Evolutionary conservation across 2,888 invertebrate species (phyloP).

Genomic region (Drosophila hawaiiensis): DNA sequence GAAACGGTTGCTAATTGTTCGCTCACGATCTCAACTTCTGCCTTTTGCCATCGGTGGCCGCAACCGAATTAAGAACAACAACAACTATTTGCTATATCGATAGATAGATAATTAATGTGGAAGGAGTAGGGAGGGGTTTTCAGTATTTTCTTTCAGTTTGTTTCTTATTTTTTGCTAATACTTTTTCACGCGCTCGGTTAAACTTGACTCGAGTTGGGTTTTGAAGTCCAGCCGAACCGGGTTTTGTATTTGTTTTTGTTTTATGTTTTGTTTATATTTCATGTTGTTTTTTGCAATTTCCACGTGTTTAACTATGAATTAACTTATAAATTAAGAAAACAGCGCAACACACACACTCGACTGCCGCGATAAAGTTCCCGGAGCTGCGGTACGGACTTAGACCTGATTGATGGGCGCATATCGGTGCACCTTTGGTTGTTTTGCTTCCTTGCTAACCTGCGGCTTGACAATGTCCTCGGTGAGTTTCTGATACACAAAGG

Average conservation of each 20-base stretch:
- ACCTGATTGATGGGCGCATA: conserved; percentile 87
- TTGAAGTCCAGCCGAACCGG: conserved; percentile 23
- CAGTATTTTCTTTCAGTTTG: conserved; percentile 55
- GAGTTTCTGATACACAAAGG: conserved; percentile 91
- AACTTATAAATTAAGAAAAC: conserved; percentile 80
- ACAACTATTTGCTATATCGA: conserved; percentile 50
- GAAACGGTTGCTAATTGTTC: conserved; percentile 63
- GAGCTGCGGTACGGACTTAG: conserved; percentile 75
- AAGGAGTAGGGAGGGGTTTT: conserved; percentile 14
- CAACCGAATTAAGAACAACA: conserved; percentile 58
- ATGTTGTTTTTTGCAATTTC: conserved; percentile 45
- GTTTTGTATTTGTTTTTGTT: conserved; percentile 25
- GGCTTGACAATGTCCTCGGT: conserved; percentile 91
- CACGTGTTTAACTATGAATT: conserved; percentile 67
- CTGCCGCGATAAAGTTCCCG: conserved; percentile 34
- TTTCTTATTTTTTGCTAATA: conserved; percentile 51
- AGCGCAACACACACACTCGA: conserved; percentile 76
- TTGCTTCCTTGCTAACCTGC: conserved; percentile 84
- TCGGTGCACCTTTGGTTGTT: conserved; percentile 89
- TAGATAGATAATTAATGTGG: conserved; percentile 27
- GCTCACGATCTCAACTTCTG: conserved; percentile 34
- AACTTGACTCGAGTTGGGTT: conserved; percentile 31
- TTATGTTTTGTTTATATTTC: conserved; percentile 21
- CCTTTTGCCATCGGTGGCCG: conserved; percentile 39
- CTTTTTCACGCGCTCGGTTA: conserved; percentile 54